Conservation (phyloP, 2,888 invertebrate species). For the Idaea dimidiata region DNA sequence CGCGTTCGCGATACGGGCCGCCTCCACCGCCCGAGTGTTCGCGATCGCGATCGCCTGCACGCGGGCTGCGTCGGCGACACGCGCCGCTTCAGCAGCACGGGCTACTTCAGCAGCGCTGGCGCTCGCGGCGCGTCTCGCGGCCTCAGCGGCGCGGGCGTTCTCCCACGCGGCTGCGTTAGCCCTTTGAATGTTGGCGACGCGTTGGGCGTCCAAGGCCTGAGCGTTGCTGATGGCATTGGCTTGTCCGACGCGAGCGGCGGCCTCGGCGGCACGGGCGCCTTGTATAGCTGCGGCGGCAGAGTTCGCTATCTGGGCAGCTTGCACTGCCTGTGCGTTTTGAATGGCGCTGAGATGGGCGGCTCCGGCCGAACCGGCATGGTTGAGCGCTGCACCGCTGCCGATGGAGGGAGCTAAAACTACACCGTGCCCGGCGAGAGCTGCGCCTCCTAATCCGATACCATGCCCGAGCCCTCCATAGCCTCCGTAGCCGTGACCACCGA, state of each 20-base stretch:
- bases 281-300: constrained; percentile 72
- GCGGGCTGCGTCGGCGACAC: constrained; percentile 67
- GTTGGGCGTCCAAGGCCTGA: constrained; percentile 66
- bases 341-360: constrained; percentile 72
- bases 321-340: constrained; percentile 72
- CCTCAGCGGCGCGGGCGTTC: constrained; percentile 67
- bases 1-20: constrained; percentile 66
- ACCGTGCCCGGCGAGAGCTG: constrained; percentile 22
- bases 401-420: constrained; percentile 36
- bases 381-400: constrained; percentile 58
- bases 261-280: constrained; percentile 67
- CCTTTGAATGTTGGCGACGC: constrained; percentile 66
- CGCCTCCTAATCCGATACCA: constrained; percentile 27
- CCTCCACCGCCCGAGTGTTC: constrained; percentile 68
- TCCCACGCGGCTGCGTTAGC: constrained; percentile 73
- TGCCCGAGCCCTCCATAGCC: constrained; percentile 28
- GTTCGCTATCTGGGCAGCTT: constrained; percentile 67
- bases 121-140: constrained; percentile 63
- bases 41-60: constrained; percentile 69
- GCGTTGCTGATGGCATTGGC: constrained; percentile 69
- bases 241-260: constrained; percentile 66
- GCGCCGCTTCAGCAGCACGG: constrained; percentile 59
- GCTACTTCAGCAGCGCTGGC: constrained; percentile 54
- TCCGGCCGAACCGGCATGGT: constrained; percentile 66
- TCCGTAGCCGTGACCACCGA: constrained; percentile 27